Percentiles rank a stretch among this genome's conserved stretches.
These are phyloP conservation scores for Drymodes brunneopygia DNA, from an alignment of 2,113 vertebrate species.

Conservation along the genomic window DNA sequence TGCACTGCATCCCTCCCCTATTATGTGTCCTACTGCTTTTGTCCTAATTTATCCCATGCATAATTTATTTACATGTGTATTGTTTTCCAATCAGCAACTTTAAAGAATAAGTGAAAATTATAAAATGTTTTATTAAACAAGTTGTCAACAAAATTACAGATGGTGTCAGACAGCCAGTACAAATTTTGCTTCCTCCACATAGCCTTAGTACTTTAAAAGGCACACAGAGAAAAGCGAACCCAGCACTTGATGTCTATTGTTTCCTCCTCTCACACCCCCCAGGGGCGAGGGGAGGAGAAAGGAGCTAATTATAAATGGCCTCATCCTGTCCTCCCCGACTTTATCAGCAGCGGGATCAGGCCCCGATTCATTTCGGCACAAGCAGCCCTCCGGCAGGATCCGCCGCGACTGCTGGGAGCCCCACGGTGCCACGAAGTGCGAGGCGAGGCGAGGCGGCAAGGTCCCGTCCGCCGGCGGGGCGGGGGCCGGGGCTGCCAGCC, in stretches of 20 bases:
- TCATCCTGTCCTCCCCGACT: constrained; percentile 28
- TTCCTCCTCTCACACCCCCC: constrained; percentile 49
- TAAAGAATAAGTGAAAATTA: constrained; percentile 67
- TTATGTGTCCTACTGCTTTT: constrained; percentile 62
- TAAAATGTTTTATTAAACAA: constrained; percentile 68
- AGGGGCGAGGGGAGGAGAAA: constrained; percentile 14
- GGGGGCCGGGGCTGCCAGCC: background rate
- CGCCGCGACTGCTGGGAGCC: background rate
- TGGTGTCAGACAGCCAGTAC: constrained; percentile 16
- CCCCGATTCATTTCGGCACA: background rate
- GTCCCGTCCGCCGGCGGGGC: background rate
- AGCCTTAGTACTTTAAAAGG: constrained; percentile 50
- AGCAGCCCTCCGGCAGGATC: background rate
- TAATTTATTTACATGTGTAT: constrained; percentile 73
- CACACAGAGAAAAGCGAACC: background rate
- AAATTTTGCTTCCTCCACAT: background rate
- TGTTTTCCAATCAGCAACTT: constrained; percentile 73
- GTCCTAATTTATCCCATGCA: constrained; percentile 73
- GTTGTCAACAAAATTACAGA: constrained; percentile 55
- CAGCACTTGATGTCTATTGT: constrained; percentile 63
- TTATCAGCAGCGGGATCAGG: background rate
- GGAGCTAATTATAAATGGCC: constrained; percentile 64
- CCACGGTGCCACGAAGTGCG: background rate
- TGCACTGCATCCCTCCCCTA: constrained; percentile 37
- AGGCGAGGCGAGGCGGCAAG: background rate